phyloP scores from a whole-genome alignment of 2,113 vertebrate species.

The Onychostoma macrolepis region DNA sequence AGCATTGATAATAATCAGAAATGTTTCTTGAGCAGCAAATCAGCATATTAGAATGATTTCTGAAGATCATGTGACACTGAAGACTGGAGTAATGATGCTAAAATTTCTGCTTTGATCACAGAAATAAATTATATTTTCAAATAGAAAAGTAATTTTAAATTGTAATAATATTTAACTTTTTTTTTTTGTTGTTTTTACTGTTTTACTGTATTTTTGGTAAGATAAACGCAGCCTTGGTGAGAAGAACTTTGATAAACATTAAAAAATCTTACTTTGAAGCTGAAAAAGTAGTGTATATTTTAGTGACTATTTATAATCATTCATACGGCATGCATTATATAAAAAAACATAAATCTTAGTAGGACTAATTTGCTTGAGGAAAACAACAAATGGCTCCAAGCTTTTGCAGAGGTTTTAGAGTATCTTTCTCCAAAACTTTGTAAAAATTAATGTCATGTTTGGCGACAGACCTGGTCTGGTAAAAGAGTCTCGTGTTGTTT shows the following conservation, averaged over 20 bases:
- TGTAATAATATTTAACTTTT: neutral
- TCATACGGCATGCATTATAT: neutral
- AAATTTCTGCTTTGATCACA: neutral
- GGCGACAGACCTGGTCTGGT: neutral
- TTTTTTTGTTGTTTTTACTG: too few species aligned
- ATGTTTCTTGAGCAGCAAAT: neutral
- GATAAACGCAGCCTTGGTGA: neutral
- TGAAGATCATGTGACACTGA: neutral
- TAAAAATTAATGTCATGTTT: slow-evolving; percentile 27
- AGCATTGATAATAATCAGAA: neutral
- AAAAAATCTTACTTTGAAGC: neutral
- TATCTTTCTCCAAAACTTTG: neutral
- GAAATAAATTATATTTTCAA: too few species aligned
- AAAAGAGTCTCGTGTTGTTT: slow-evolving; percentile 11
- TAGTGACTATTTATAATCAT: neutral
- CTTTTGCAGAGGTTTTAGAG: neutral
- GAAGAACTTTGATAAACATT: neutral
- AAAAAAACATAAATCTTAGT: slow-evolving; percentile 1
- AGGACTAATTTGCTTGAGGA: neutral
- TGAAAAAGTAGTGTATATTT: neutral
- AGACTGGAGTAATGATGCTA: neutral
- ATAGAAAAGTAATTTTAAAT: neutral
- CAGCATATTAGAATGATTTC: neutral
- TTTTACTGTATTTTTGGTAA: neutral
- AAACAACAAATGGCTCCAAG: neutral